phyloP scores from a whole-genome alignment of 2,797 vertebrate species.

The Chelon labrosus region DNA sequence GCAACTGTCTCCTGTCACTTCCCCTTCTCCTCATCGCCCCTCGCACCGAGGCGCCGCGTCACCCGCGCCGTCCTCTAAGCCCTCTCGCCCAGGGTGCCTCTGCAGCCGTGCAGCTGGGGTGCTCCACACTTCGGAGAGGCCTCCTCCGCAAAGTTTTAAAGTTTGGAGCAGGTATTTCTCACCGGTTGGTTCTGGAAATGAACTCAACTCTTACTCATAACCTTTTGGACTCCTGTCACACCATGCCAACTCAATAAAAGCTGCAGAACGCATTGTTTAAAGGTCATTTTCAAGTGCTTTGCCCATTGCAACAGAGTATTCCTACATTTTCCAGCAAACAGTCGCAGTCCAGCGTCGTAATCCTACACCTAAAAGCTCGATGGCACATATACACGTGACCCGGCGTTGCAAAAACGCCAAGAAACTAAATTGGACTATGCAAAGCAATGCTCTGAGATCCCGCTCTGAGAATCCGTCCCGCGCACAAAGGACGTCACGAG shows the following conservation, averaged over 20 bases:
- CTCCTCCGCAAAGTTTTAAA: constrained; percentile 14
- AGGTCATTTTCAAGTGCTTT: too few relatives aligned
- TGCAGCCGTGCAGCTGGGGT: constrained; percentile 61
- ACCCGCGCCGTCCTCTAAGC: constrained; percentile 50
- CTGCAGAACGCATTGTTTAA: background rate
- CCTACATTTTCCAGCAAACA: background rate
- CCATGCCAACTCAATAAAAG: background rate
- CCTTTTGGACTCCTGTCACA: background rate
- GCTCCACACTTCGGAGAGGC: constrained; percentile 52
- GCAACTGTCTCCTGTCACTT: constrained; percentile 85
- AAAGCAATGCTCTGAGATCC: too few relatives aligned
- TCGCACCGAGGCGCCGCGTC: constrained; percentile 29
- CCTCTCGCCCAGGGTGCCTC: constrained; percentile 54
- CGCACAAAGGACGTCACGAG: constrained; percentile 1
- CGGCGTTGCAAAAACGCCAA: too few relatives aligned
- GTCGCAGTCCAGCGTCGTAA: background rate
- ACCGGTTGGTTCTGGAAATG: background rate
- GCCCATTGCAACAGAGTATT: too few relatives aligned
- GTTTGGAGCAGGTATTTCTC: constrained; percentile 17
- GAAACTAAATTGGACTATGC: too few relatives aligned
- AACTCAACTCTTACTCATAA: background rate
- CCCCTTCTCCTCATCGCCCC: constrained; percentile 54
- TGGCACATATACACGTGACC: too few relatives aligned
- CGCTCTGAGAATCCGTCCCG: background rate
- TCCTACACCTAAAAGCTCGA: background rate